Conservation (phyloP, 2,113 vertebrate genomes). For the Ursus arctos region DNA sequence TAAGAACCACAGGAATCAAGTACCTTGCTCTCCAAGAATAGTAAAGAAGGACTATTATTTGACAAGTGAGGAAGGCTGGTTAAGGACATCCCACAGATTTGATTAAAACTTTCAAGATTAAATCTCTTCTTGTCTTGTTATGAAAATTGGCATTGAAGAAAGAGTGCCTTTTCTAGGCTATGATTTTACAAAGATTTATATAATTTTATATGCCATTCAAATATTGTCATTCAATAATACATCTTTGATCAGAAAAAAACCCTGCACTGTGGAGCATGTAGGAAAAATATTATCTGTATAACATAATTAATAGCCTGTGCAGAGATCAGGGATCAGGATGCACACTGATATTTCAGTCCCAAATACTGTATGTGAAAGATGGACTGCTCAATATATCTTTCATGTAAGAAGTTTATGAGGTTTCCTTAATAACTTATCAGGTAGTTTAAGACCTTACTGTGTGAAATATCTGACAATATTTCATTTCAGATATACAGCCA, state of each 20-base stretch:
- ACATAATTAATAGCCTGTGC: conserved; percentile 80
- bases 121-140: conserved; percentile 3
- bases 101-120: conserved; percentile 68
- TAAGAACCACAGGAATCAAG: conserved; percentile 55
- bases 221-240: conserved; percentile 65
- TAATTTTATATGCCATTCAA: conserved; percentile 66
- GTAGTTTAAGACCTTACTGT: conserved; percentile 75
- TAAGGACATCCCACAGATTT: conserved; percentile 68
- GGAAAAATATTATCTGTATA: conserved; percentile 78
- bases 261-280: neutral
- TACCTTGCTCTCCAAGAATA: neutral
- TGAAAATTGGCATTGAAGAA: conserved; percentile 36
- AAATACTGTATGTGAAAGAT: conserved; percentile 75
- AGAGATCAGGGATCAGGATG: conserved; percentile 76
- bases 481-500: conserved; percentile 60
- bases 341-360: conserved; percentile 78
- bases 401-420: conserved; percentile 80
- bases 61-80: conserved; percentile 41
- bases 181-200: conserved; percentile 70
- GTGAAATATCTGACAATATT: conserved; percentile 81
- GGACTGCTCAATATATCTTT: conserved; percentile 83
- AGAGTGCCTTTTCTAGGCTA: neutral
- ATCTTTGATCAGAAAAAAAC: neutral
- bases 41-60: conserved; percentile 66
- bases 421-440: conserved; percentile 83